Conservation (phyloP, 2,888 invertebrate genomes). For the Elysia crispata region DNA sequence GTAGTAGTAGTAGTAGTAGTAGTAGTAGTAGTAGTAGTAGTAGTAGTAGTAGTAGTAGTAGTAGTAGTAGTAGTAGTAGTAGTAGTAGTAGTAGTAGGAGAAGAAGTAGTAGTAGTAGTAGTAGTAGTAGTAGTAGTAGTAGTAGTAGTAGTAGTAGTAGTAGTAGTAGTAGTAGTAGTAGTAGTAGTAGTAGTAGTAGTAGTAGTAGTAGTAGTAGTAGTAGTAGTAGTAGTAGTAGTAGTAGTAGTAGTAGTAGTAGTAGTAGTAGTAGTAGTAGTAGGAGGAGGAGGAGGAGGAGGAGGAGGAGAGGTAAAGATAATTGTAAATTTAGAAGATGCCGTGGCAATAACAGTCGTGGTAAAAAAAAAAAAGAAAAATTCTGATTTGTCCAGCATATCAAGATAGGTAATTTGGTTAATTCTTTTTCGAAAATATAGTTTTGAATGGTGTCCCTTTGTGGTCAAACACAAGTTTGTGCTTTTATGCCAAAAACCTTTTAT, state of each 20-base stretch:
- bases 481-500: too few relatives aligned
- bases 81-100: too few relatives aligned
- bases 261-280: constrained; percentile 9
- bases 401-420: too few relatives aligned
- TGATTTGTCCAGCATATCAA: too few relatives aligned
- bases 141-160: constrained; percentile 30
- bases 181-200: constrained; percentile 25
- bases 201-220: constrained; percentile 18
- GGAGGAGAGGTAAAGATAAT: neutral
- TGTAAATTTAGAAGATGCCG: neutral
- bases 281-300: too few relatives aligned
- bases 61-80: constrained; percentile 33
- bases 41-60: constrained; percentile 12
- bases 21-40: constrained; percentile 16
- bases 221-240: constrained; percentile 17
- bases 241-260: constrained; percentile 9
- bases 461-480: too few relatives aligned
- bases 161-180: constrained; percentile 20
- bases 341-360: neutral
- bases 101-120: constrained; percentile 30
- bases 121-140: constrained; percentile 32
- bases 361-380: too few relatives aligned
- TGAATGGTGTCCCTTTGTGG: too few relatives aligned
- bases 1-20: constrained; percentile 13
- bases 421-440: too few relatives aligned